A percentile compares a stretch with the other conserved stretches of the same genome.
phyloP scores from a whole-genome alignment of 1,140 invertebrate species.

The Drosophila bocqueti region DNA sequence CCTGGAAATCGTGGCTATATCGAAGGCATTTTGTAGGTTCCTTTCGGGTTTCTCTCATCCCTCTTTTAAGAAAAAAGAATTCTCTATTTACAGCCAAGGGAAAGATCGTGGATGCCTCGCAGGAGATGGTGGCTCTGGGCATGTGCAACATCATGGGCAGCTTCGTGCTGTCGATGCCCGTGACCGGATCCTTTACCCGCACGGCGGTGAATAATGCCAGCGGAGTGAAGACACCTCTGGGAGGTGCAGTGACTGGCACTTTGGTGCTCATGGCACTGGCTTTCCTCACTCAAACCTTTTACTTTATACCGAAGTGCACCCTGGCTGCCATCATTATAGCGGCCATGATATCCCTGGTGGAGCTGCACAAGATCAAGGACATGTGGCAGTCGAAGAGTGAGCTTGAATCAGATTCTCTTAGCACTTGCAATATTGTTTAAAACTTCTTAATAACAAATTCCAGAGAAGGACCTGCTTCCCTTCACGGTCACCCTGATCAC shows the following conservation, averaged over 20 bases:
- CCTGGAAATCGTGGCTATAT: slow-evolving; percentile 93
- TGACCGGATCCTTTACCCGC: slow-evolving; percentile 94
- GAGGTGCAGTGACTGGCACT: slow-evolving; percentile 91
- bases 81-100: slow-evolving; percentile 89
- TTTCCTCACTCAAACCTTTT: slow-evolving; percentile 90
- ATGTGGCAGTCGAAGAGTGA: slow-evolving; percentile 94
- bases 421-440: background rate
- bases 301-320: slow-evolving; percentile 92
- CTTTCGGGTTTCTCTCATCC: too few relatives aligned
- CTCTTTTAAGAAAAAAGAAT: background rate
- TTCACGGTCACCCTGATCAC: slow-evolving; percentile 90
- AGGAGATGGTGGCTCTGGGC: slow-evolving; percentile 94
- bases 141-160: slow-evolving; percentile 94
- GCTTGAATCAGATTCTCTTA: slow-evolving; percentile 41
- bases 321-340: slow-evolving; percentile 91
- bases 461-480: slow-evolving; percentile 92
- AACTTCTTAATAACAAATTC: slow-evolving; percentile 63
- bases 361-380: slow-evolving; percentile 90
- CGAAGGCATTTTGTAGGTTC: slow-evolving; percentile 92
- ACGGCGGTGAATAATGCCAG: slow-evolving; percentile 97
- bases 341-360: slow-evolving; percentile 93
- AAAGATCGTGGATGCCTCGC: slow-evolving; percentile 92
- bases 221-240: slow-evolving; percentile 94
- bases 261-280: slow-evolving; percentile 90
- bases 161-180: slow-evolving; percentile 95